Evolutionary conservation across 2,797 vertebrate species (phyloP), one percentile per base, ranked within the genome.

Genomic region (Gallinago stenura): DNA sequence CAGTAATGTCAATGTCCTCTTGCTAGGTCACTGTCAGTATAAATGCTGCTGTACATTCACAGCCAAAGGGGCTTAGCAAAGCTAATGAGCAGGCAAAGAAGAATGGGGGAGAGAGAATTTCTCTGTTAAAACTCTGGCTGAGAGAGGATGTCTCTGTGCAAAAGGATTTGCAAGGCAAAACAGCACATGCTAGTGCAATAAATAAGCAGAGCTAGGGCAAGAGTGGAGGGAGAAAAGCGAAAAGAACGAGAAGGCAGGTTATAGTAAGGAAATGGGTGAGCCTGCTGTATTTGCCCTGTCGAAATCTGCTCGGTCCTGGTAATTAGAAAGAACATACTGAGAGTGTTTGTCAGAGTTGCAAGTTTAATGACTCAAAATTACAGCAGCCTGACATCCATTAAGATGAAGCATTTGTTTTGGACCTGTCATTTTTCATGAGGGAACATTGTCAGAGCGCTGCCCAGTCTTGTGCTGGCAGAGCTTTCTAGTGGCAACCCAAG

Each of bases 321-420:
- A 96, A 97, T 97, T 97, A 96, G 72, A 89, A 97, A 95, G 78
- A 97, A 41, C 65, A 88, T 94, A 93, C 91, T 80, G 79, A 96
- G 79, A 73, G 54, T 77, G 73, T 89, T 92, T 87, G 33, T 96
- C 94, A 89, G 83, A 97, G 86, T 82, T 95, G 93, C 78, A 73
- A 80, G 87, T 96, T 95, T 96, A 96, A 96, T 97, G 83, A 95
- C 79, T 94, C 91, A 96, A 96, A 97, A 96, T 97, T 95, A 77
- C 28, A 95, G 77, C 83, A 92, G 76, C 66, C 84, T 92, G 93
- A 76, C 83, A 91, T 96, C 80, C 48, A 61, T 96, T 94, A 96
- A 73, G 66, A 10, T 25, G 88, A 95, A 97, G 60, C 61, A 64
- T 95, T 97, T 95, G 79, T 62, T 75, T 96, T 56, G 64, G 61